Evolutionary conservation across 2,888 invertebrate species (phyloP).

Genomic region (Copidosoma aretas): DNA sequence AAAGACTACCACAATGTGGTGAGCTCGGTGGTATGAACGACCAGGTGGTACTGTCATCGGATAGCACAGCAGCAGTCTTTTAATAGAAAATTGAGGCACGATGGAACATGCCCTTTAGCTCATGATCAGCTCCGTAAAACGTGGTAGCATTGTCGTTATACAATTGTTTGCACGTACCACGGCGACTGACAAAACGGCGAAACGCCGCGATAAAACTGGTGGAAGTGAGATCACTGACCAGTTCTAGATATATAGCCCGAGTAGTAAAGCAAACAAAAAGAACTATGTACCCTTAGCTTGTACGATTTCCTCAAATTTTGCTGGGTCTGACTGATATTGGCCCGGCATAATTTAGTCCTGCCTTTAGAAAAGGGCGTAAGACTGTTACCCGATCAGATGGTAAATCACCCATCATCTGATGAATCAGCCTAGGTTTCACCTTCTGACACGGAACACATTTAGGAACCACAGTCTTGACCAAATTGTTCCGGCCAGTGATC

Average conservation of each 20-base stretch:
- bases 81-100: conserved; percentile 18
- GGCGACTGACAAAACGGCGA: conserved; percentile 22
- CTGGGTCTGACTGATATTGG: conserved; percentile 10
- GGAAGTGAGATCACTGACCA: conserved; percentile 32
- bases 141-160: not conserved
- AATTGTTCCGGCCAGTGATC: not conserved
- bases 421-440: not conserved
- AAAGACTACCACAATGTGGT: not conserved
- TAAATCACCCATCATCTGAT: conserved; percentile 30
- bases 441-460: conserved; percentile 12
- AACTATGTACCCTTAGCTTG: conserved; percentile 29
- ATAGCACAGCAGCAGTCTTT: conserved; percentile 6
- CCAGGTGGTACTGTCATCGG: conserved; percentile 24
- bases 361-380: conserved; percentile 4
- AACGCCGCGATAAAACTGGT: conserved; percentile 22
- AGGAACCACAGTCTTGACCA: conserved; percentile 22
- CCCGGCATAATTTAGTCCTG: conserved; percentile 32
- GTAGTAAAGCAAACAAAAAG: conserved; percentile 31
- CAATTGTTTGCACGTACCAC: too few relatives aligned
- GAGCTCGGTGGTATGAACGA: not conserved
- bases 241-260: conserved; percentile 31
- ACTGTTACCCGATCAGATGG: conserved; percentile 24
- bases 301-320: conserved; percentile 3
- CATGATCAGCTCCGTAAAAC: conserved; percentile 21
- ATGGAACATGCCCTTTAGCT: conserved; percentile 30